These are phyloP conservation scores for Etia nguti DNA, from an alignment of 2,113 vertebrate genomes.

Conservation along the genomic window DNA sequence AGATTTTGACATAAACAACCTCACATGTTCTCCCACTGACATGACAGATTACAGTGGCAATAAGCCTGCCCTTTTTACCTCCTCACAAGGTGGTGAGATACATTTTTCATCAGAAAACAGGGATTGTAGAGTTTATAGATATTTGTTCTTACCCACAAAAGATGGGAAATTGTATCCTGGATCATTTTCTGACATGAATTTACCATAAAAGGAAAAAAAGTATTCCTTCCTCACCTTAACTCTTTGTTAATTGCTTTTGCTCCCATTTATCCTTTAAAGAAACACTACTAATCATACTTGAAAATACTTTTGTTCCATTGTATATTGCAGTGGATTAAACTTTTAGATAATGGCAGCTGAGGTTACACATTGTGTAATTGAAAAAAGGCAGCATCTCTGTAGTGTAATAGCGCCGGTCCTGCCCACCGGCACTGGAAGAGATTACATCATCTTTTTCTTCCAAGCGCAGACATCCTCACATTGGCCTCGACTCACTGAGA, in stretches of 20 bases:
- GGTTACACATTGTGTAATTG: background rate
- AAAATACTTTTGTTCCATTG: background rate
- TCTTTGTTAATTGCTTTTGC: background rate
- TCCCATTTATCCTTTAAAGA: background rate
- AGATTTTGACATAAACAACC: background rate
- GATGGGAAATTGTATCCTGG: background rate
- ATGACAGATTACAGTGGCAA: background rate
- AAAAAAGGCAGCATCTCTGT: background rate
- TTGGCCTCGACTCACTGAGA: constrained; percentile 43
- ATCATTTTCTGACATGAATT: background rate
- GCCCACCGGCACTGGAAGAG: constrained; percentile 20
- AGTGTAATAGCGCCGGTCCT: background rate
- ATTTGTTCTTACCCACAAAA: background rate
- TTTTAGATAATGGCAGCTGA: background rate
- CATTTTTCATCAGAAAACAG: background rate
- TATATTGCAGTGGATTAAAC: background rate
- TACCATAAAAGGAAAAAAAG: background rate
- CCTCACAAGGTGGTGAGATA: background rate
- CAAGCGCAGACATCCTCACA: constrained; percentile 41
- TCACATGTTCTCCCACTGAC: background rate
- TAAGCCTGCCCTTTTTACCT: background rate
- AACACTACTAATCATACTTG: background rate
- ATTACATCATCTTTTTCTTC: constrained; percentile 66
- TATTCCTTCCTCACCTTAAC: background rate
- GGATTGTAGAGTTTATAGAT: background rate